A percentile compares a stretch with the other conserved stretches of the same genome.
phyloP scores from a whole-genome alignment of 1,140 invertebrate species.

The Panagrolaimus sp. region DNA sequence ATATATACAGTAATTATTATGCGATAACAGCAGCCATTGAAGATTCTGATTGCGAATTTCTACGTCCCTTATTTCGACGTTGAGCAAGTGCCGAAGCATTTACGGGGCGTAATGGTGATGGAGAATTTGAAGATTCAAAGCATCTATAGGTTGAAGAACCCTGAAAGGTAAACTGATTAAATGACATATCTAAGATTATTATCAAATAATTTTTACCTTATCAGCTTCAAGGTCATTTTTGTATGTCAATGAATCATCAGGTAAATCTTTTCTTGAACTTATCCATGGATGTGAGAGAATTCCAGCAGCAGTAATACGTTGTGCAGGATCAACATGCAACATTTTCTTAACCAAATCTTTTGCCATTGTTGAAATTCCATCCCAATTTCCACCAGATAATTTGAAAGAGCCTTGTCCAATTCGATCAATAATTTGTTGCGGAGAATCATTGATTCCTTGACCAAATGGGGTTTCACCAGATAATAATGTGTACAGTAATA shows the following conservation, averaged over 20 bases:
- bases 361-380: slow-evolving; percentile 72
- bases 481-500: slow-evolving; percentile 90
- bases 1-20: no score
- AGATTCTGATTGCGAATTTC: no score
- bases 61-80: slow-evolving; percentile 63
- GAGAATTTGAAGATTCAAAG: slow-evolving; percentile 43
- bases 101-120: slow-evolving; percentile 75
- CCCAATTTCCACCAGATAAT: slow-evolving; percentile 72
- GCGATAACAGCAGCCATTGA: no score
- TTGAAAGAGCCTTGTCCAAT: slow-evolving; percentile 84
- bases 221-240: slow-evolving; percentile 23
- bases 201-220: slow-evolving; percentile 16
- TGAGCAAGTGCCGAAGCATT: slow-evolving; percentile 77
- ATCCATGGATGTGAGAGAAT: slow-evolving; percentile 79
- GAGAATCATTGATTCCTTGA: slow-evolving; percentile 80
- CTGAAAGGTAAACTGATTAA: no score
- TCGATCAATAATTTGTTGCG: slow-evolving; percentile 79
- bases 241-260: slow-evolving; percentile 40
- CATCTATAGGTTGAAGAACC: slow-evolving; percentile 29
- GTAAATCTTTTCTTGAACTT: slow-evolving; percentile 59
- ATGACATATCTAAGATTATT: background rate
- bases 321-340: slow-evolving; percentile 83
- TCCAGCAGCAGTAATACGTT: slow-evolving; percentile 75
- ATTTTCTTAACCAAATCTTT: slow-evolving; percentile 83
- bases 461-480: slow-evolving; percentile 90